Base-by-base conservation (phyloP, 2,113 vertebrate genomes). In the Oreochromis aureus region DNA sequence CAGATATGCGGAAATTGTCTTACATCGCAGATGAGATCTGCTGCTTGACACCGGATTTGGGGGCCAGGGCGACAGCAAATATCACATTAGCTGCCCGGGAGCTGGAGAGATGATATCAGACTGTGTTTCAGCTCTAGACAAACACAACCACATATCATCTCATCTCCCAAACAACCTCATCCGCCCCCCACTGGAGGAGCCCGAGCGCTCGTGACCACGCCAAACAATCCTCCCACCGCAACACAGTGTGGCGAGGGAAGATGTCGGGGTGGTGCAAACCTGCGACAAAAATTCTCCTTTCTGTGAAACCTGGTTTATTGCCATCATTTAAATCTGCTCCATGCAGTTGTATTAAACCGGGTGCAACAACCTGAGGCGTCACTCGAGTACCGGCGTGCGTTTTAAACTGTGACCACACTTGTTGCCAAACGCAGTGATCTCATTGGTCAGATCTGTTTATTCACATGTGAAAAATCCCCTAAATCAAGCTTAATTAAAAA, bases 1-100 rank as follows among this genome's bases (percentile, higher is more conserved):
- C 96, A 97, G 95, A 97, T 97, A 93, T 94, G 96, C 97, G 98
- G 97, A 99, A 98, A 99, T 99, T 99, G 98, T 98, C 97, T 96
- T 97, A 97, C 97, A 97, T 98, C 96, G 97, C 97, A 98, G 98
- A 99, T 98, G 97, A 98, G 98, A 98, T 98, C 97, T 95, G 97
- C 19, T 94, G 97, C 97, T 96, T 98, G 98, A 98, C 97, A 97
- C 96, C 95, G 91, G 96, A 96, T 97, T 95, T 80, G 87, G 90
- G 34, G 91, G 94, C 92, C 87, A 94, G 92, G 92, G 93, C 92
- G 90, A 94, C 94, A 95, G 94, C 97, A 97, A 97, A 97, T 97
- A 97, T 97, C 93, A 95, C 97, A 97, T 97, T 97, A 96, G 94
- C 89, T 87, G 95, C 93, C 94, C 93, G 93, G 94, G 95, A 87